These are phyloP conservation scores for Lasioglossum vierecki DNA, from an alignment of 2,888 invertebrate genomes.

Conservation along the genomic window DNA sequence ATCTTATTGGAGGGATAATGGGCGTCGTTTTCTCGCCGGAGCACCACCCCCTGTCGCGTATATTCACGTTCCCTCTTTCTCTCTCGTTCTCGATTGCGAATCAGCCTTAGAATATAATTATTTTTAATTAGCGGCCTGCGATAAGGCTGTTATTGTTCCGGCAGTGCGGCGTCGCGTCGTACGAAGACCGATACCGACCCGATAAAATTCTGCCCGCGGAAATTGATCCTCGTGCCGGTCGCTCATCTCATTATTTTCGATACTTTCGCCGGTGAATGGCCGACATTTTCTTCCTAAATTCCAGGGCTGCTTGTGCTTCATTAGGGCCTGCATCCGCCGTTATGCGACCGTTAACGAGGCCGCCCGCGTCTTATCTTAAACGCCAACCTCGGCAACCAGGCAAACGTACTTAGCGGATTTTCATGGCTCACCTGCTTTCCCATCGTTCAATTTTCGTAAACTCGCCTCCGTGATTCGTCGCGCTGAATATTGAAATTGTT, in stretches of 20 bases:
- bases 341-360: slow-evolving; percentile 16
- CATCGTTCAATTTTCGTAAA: slow-evolving; percentile 26
- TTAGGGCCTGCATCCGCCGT: neutral
- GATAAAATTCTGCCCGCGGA: slow-evolving; percentile 52
- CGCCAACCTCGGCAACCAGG: neutral
- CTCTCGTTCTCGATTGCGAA: slow-evolving; percentile 76
- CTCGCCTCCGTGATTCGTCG: neutral
- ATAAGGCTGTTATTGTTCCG: slow-evolving; percentile 80
- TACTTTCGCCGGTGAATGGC: slow-evolving; percentile 73
- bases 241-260: slow-evolving; percentile 79
- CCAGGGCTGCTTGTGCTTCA: slow-evolving; percentile 8
- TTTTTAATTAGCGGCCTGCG: slow-evolving; percentile 83
- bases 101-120: slow-evolving; percentile 83
- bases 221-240: slow-evolving; percentile 76
- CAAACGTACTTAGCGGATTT: slow-evolving; percentile 10
- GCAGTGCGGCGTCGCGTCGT: slow-evolving; percentile 32
- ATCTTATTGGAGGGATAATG: slow-evolving; percentile 82
- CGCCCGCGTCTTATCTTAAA: slow-evolving; percentile 39
- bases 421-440: neutral
- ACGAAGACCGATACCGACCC: slow-evolving; percentile 37
- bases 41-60: slow-evolving; percentile 61
- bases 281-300: slow-evolving; percentile 70
- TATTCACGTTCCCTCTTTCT: slow-evolving; percentile 58
- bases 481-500: neutral
- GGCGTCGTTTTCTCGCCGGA: slow-evolving; percentile 78